Conservation (phyloP, 2,797 vertebrate genomes). For the Parotocinclus haroldoi region DNA sequence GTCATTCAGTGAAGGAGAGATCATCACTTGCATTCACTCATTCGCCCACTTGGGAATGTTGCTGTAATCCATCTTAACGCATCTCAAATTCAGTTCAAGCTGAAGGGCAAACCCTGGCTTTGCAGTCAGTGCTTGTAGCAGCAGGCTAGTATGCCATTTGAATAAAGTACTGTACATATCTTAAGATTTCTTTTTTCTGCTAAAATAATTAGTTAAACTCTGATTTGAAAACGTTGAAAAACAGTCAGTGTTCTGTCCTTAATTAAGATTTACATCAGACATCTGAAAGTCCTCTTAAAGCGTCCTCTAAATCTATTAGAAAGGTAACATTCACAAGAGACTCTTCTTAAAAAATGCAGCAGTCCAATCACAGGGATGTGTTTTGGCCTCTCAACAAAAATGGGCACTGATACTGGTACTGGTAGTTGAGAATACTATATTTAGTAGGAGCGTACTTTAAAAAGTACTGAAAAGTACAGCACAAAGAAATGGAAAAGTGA, state of each 20-base stretch:
- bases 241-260: not conserved
- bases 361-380: conserved; percentile 4
- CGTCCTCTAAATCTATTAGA: not conserved
- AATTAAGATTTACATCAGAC: not conserved
- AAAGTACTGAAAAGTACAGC: too few species aligned
- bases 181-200: not conserved
- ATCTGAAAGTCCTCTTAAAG: not conserved
- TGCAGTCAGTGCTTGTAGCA: not conserved
- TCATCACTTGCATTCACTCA: not conserved
- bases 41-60: not conserved
- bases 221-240: not conserved
- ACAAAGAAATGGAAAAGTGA: too few species aligned
- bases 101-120: not conserved
- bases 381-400: conserved; percentile 2
- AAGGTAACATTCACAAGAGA: not conserved
- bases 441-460: not conserved
- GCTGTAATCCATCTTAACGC: not conserved
- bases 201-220: not conserved
- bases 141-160: not conserved
- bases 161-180: not conserved
- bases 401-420: not conserved
- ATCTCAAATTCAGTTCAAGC: not conserved
- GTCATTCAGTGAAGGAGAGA: not conserved
- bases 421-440: not conserved
- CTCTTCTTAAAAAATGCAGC: conserved; percentile 18